Conservation (phyloP, 92 coral and sea anemone species). For the Palythoa heliodiscus region DNA sequence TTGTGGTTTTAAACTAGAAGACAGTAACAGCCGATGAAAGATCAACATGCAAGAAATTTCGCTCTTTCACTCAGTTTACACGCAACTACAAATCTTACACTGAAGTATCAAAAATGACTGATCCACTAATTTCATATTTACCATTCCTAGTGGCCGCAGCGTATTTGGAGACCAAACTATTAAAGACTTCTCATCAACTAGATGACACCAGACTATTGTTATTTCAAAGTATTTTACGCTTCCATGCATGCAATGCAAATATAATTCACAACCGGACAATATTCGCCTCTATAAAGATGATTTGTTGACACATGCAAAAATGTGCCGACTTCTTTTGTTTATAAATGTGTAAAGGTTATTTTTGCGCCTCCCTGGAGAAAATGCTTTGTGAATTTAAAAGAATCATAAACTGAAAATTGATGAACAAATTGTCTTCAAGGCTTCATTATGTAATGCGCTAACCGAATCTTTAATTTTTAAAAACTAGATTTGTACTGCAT, state of each 20-base stretch:
- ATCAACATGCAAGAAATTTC: too few species aligned
- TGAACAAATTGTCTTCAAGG: not conserved
- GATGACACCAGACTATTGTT: not conserved
- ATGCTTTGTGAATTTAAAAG: not conserved
- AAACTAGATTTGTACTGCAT: not conserved
- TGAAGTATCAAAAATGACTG: not conserved
- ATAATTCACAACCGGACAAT: not conserved
- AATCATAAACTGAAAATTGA: not conserved
- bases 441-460: not conserved
- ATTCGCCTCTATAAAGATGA: not conserved
- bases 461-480: not conserved
- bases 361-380: not conserved
- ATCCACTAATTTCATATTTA: not conserved
- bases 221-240: not conserved
- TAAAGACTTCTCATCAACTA: not conserved
- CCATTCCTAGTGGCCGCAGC: not conserved
- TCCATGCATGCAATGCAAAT: conserved; percentile 16
- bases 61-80: too few species aligned
- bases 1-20: too few species aligned
- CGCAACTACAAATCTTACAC: not conserved
- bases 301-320: conserved; percentile 2
- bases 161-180: not conserved
- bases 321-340: not conserved
- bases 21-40: too few species aligned
- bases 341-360: not conserved